Evolutionary conservation across 2,113 vertebrate genomes (phyloP).

Genomic region (Burhinus bistriatus): DNA sequence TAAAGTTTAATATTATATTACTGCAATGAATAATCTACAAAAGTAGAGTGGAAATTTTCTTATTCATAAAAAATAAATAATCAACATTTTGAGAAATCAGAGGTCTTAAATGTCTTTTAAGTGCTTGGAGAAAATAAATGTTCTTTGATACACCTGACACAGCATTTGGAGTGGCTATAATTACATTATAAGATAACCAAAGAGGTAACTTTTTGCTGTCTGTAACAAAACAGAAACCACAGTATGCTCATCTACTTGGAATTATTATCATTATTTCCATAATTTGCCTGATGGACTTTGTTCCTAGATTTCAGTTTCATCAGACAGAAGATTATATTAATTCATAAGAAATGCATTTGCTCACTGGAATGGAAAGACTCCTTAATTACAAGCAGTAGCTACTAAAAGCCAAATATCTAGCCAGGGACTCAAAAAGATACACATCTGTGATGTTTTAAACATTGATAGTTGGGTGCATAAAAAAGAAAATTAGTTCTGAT

Average conservation of each 20-base stretch:
- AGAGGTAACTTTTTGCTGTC: neutral
- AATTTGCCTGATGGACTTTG: neutral
- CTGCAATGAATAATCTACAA: neutral
- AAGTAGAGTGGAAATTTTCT: neutral
- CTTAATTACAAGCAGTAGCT: neutral
- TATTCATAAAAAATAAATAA: neutral
- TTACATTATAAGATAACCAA: neutral
- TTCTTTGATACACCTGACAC: neutral
- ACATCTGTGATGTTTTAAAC: neutral
- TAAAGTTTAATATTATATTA: neutral
- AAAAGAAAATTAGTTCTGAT: neutral
- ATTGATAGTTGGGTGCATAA: neutral
- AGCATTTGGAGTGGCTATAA: neutral
- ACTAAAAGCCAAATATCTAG: neutral
- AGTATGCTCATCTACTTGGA: neutral
- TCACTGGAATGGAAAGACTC: neutral
- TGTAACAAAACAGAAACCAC: neutral
- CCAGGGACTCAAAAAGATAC: neutral
- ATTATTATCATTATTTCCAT: neutral
- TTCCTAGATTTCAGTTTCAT: neutral
- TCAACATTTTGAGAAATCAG: neutral
- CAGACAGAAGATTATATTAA: neutral
- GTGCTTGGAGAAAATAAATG: neutral
- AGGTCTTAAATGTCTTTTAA: neutral
- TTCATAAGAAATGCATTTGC: neutral